Evolutionary conservation across 2,888 invertebrate species (phyloP).

Genomic region (Watsonalla cultraria): DNA sequence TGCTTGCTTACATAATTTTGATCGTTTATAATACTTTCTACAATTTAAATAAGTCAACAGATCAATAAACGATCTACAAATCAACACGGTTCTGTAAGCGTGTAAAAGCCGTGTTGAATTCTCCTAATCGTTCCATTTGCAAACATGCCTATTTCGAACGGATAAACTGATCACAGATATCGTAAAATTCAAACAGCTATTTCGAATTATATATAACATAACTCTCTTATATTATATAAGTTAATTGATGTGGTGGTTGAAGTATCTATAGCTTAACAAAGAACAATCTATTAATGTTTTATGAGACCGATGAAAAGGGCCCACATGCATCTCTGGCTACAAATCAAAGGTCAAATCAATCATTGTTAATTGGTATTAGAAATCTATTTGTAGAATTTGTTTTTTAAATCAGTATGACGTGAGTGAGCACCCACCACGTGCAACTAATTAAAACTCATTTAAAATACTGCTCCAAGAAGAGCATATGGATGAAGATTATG

Average conservation of each 20-base stretch:
- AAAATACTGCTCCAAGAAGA: constrained; percentile 23
- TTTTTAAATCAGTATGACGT: neutral
- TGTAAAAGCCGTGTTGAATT: constrained; percentile 22
- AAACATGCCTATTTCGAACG: neutral
- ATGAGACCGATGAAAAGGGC: constrained; percentile 26
- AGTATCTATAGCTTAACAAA: constrained; percentile 31
- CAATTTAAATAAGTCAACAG: constrained; percentile 19
- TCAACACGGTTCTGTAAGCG: constrained; percentile 20
- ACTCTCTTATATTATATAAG: too few species aligned
- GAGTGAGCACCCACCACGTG: constrained; percentile 16
- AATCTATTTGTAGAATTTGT: neutral
- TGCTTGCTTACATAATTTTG: constrained; percentile 38
- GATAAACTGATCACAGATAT: neutral
- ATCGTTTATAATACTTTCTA: constrained; percentile 45
- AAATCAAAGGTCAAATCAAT: constrained; percentile 39
- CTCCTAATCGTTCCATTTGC: constrained; percentile 4
- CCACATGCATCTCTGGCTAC: constrained; percentile 18
- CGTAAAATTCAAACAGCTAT: neutral
- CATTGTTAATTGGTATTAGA: constrained; percentile 33
- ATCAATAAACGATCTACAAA: constrained; percentile 20
- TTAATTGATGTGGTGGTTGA: constrained; percentile 21
- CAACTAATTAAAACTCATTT: constrained; percentile 27
- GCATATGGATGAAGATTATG: constrained; percentile 14
- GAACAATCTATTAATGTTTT: constrained; percentile 29
- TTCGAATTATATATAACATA: too few species aligned